Base-by-base conservation (phyloP, 2,797 vertebrate species). In the Podarcis lilfordi region DNA sequence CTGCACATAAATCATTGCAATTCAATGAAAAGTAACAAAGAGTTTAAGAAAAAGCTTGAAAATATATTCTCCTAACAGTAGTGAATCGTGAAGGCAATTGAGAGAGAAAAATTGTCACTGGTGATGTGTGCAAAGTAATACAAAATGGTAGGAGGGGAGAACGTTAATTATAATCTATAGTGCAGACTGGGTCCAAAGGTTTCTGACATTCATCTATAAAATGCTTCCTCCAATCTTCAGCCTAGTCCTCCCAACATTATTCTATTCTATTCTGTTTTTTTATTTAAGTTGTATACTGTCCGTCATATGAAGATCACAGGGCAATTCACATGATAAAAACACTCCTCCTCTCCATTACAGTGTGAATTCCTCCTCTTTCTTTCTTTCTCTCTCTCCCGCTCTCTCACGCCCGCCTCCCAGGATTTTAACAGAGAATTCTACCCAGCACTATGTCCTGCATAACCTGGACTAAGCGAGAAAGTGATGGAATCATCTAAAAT, bases 1-100 rank as follows among this genome's bases (percentile, higher is more conserved):
- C 78, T 88, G 85, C 88, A 92, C 86, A 84, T 92, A 90, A 87
- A 74, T 94, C 92, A 93, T 66, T 90, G 43, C 1, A 64, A 37
- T 90, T 82, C 68, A 68, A 21, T 76, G 61, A 68, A 86, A 86
- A 82, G 55, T 76, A 82, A 45, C 61, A 76, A 77, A 87, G 59
- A 79, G 0, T 87, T 85, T 82, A 77, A 29, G 45, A 9, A 35
- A 80, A 89, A 81, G 78, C 59, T 81, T 25, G n/a, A 89, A 55
- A 90, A 92, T 0, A 81, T 69, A 32, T 71, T 27, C n/a, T 59
- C 8, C 9, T 68, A 6, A 75, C 64, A 87, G 40, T 76, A 64
- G 11, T 37, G 37, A n/a, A 43, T 27, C 74, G 25, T 43, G 79
- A 90, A 88, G 35, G 55, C 45, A 59, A 79, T 3, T 35, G 27